Conservation (phyloP, 92 coral and sea anemone genomes). For the Umimayanthus kanabou region DNA sequence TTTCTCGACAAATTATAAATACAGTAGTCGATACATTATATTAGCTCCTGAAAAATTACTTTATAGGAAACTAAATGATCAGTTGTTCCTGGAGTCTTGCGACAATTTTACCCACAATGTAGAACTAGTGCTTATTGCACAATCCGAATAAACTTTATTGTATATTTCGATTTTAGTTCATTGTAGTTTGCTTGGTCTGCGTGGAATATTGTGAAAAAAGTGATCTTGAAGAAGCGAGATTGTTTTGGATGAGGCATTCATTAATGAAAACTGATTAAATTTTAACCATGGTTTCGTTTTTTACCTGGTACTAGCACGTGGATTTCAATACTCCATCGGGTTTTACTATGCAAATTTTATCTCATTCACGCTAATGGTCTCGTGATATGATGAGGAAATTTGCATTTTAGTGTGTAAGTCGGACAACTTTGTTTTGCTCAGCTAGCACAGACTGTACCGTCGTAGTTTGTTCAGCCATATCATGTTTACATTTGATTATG, state of each 20-base stretch:
- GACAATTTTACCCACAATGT: neutral
- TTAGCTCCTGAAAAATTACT: neutral
- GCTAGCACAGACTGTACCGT: neutral
- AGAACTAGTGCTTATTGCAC: neutral
- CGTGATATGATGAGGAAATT: constrained; percentile 12
- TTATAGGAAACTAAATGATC: neutral
- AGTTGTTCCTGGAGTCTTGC: neutral
- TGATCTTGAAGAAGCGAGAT: neutral
- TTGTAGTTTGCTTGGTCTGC: neutral
- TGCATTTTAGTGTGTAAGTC: constrained; percentile 3
- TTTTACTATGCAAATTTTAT: constrained; percentile 18
- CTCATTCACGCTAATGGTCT: neutral
- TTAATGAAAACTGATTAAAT: constrained; percentile 3
- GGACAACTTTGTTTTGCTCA: neutral
- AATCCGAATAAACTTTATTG: neutral
- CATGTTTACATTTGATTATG: neutral
- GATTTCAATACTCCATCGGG: neutral
- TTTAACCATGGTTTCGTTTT: neutral
- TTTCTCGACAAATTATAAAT: neutral
- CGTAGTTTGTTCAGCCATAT: neutral
- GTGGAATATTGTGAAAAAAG: neutral
- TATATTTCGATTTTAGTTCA: neutral
- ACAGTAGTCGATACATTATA: neutral
- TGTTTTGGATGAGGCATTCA: neutral
- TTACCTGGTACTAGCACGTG: neutral